Percentiles rank a stretch among this genome's conserved stretches.
Evolutionary conservation across 2,113 vertebrate genomes (phyloP).

Genomic region (Zingel zingel): DNA sequence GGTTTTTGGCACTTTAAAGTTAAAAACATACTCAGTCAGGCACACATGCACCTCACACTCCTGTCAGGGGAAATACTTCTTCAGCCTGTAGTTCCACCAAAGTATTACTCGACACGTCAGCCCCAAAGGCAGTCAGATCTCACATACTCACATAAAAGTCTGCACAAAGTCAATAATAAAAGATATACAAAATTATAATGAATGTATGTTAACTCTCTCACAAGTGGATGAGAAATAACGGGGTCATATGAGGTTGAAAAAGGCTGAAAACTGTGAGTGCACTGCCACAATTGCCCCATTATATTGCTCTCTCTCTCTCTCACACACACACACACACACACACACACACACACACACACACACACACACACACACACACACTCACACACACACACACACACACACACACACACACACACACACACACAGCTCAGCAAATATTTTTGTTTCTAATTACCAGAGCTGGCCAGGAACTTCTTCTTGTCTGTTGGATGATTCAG

Average conservation of each 20-base stretch:
- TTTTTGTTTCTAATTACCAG: conserved; percentile 68
- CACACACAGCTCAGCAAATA: conserved; percentile 23
- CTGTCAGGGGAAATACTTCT: conserved; percentile 19
- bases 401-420: conserved; percentile 9
- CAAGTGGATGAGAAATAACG: conserved; percentile 25
- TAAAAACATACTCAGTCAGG: conserved; percentile 41
- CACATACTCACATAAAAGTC: conserved; percentile 49
- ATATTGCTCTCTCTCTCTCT: conserved; percentile 36
- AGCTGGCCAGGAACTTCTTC: conserved; percentile 21
- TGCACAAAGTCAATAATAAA: not conserved
- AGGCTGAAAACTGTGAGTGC: conserved; percentile 11
- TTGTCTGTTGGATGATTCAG: conserved; percentile 33
- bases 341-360: conserved; percentile 21
- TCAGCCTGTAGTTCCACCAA: conserved; percentile 46
- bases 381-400: conserved; percentile 9
- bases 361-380: conserved; percentile 2
- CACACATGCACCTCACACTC: conserved; percentile 32
- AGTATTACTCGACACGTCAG: conserved; percentile 30
- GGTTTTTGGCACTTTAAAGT: not conserved
- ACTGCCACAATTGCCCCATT: conserved; percentile 65
- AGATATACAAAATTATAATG: not conserved
- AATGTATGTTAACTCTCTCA: not conserved
- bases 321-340: conserved; percentile 6
- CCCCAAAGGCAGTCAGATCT: conserved; percentile 53
- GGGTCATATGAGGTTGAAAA: conserved; percentile 31